phyloP scores from a whole-genome alignment of 2,888 invertebrate genomes.

The Rhopalosiphum nymphaeae region DNA sequence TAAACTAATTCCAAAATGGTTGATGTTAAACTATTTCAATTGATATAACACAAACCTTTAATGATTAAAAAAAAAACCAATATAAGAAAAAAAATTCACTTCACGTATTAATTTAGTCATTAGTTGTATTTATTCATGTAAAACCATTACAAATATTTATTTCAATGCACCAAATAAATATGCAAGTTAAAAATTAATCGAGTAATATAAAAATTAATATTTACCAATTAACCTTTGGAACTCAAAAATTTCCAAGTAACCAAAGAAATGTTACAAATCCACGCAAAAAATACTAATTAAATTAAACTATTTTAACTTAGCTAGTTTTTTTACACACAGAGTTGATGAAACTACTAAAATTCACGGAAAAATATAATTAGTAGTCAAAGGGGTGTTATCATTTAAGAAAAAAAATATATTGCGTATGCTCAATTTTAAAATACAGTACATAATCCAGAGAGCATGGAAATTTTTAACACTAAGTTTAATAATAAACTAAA shows the following conservation, averaged over 20 bases:
- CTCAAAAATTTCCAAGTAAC: neutral
- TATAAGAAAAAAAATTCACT: neutral
- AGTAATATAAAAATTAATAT: neutral
- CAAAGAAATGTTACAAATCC: neutral
- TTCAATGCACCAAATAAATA: neutral
- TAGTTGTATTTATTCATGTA: neutral
- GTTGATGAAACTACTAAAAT: neutral
- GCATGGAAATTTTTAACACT: neutral
- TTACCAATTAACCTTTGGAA: neutral
- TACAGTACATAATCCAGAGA: neutral
- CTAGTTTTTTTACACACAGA: neutral
- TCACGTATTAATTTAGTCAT: neutral
- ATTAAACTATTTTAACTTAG: neutral
- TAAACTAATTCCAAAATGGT: neutral
- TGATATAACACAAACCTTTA: neutral
- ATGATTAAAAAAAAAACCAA: neutral
- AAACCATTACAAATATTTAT: neutral
- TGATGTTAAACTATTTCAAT: neutral
- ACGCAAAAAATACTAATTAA: neutral
- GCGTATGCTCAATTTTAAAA: neutral
- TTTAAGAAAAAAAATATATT: neutral
- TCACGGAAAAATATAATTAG: neutral
- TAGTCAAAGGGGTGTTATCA: neutral
- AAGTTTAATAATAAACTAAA: neutral
- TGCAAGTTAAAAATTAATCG: neutral